A percentile compares a stretch with the other conserved stretches of the same genome.
Evolutionary conservation across 2,888 invertebrate species (phyloP).

Genomic region (Metopia argyrocephala): DNA sequence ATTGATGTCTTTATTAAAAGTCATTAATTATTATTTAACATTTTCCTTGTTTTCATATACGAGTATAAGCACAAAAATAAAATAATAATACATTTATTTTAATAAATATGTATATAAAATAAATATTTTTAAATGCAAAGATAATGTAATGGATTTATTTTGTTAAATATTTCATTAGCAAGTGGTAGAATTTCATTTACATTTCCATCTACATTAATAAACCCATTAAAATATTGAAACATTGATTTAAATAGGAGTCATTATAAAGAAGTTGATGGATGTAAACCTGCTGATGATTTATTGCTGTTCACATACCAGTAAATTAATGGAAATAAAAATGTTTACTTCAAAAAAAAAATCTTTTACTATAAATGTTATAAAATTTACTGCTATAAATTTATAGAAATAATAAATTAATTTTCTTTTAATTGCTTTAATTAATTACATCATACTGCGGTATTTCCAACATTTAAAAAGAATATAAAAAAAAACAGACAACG

Average conservation of each 20-base stretch:
- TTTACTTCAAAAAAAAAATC: neutral
- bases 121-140: slow-evolving; percentile 14
- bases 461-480: too few relatives aligned
- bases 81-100: slow-evolving; percentile 30
- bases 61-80: neutral
- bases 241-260: neutral
- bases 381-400: too few relatives aligned
- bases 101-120: slow-evolving; percentile 4
- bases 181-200: neutral
- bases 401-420: too few relatives aligned
- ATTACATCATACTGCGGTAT: too few relatives aligned
- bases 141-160: slow-evolving; percentile 7
- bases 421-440: too few relatives aligned
- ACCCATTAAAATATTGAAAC: slow-evolving; percentile 7
- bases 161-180: slow-evolving; percentile 39
- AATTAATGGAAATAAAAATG: slow-evolving; percentile 21
- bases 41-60: neutral
- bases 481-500: too few relatives aligned
- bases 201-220: slow-evolving; percentile 2
- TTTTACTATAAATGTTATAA: too few relatives aligned
- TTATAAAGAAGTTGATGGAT: slow-evolving; percentile 5
- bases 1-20: slow-evolving; percentile 64
- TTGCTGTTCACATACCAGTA: neutral
- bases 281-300: neutral
- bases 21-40: slow-evolving; percentile 58